Conservation (phyloP, 2,888 invertebrate genomes). For the Mamestra brassicae region DNA sequence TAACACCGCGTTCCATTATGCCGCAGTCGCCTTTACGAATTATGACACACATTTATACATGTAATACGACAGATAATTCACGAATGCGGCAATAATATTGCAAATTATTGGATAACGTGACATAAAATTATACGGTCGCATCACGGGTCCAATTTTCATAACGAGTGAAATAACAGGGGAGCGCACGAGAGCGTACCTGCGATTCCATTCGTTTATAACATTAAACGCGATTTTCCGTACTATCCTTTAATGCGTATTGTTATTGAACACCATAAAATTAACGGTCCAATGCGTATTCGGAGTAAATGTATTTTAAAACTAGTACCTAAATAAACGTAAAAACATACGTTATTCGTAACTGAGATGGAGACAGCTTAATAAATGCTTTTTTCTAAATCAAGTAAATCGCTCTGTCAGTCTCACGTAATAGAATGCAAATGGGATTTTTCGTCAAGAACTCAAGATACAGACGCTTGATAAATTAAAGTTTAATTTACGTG, state of each 20-base stretch:
- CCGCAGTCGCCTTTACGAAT: conserved; percentile 52
- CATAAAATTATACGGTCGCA: conserved; percentile 74
- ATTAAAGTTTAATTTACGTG: conserved; percentile 65
- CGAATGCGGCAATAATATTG: conserved; percentile 68
- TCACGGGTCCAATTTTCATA: conserved; percentile 75
- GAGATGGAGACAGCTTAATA: conserved; percentile 64
- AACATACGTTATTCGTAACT: conserved; percentile 51
- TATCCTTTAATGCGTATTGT: conserved; percentile 60
- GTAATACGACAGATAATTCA: conserved; percentile 65
- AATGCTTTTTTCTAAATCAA: conserved; percentile 66
- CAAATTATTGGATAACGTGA: conserved; percentile 73
- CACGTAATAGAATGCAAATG: conserved; percentile 73
- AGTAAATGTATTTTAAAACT: conserved; percentile 52
- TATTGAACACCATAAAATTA: conserved; percentile 62
- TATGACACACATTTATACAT: conserved; percentile 49
- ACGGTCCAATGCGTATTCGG: conserved; percentile 47
- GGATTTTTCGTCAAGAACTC: conserved; percentile 61
- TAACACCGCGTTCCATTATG: conserved; percentile 48
- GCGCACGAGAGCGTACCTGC: conserved; percentile 49
- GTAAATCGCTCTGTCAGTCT: conserved; percentile 74
- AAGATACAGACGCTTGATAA: conserved; percentile 66
- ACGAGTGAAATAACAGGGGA: conserved; percentile 73
- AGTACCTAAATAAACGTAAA: conserved; percentile 44
- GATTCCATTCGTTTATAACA: conserved; percentile 58
- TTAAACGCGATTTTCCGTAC: conserved; percentile 59